phyloP scores from a whole-genome alignment of 1,140 invertebrate genomes.

The Acromyrmex charruanus region DNA sequence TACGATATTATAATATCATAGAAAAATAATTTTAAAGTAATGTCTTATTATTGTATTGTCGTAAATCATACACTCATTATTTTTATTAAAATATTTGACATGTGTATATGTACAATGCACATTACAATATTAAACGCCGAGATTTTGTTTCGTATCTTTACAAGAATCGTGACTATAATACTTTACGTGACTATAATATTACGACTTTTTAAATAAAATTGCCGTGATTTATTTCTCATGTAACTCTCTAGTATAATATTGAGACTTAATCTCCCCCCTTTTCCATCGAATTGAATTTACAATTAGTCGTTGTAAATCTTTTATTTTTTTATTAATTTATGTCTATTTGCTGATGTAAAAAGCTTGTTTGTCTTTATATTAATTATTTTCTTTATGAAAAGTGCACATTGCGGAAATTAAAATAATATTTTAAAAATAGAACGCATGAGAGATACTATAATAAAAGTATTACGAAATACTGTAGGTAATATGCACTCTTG shows the following conservation, averaged over 20 bases:
- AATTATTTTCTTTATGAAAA: neutral
- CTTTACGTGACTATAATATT: conserved; percentile 49
- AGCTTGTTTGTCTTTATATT: neutral
- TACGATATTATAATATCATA: neutral
- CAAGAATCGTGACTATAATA: conserved; percentile 41
- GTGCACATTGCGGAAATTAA: neutral
- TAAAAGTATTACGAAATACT: neutral
- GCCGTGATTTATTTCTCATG: conserved; percentile 44
- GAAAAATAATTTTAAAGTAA: conserved; percentile 5
- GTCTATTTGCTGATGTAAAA: neutral
- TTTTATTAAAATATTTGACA: neutral
- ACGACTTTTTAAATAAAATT: conserved; percentile 60
- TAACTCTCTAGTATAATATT: conserved; percentile 56
- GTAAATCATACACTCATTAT: too few relatives aligned
- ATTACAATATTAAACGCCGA: conserved; percentile 19
- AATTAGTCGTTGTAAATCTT: neutral
- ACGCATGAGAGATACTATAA: neutral
- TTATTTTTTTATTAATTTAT: conserved; percentile 56
- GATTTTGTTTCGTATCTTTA: neutral
- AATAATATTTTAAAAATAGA: conserved; percentile 6
- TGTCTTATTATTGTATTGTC: neutral
- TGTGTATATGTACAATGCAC: neutral
- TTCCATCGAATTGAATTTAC: neutral
- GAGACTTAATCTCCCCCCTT: conserved; percentile 41
- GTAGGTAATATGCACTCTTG: neutral